Evolutionary conservation across 2,888 invertebrate species (phyloP), one percentile per base, ranked within the genome.

Genomic region (Microctonus brassicae): DNA sequence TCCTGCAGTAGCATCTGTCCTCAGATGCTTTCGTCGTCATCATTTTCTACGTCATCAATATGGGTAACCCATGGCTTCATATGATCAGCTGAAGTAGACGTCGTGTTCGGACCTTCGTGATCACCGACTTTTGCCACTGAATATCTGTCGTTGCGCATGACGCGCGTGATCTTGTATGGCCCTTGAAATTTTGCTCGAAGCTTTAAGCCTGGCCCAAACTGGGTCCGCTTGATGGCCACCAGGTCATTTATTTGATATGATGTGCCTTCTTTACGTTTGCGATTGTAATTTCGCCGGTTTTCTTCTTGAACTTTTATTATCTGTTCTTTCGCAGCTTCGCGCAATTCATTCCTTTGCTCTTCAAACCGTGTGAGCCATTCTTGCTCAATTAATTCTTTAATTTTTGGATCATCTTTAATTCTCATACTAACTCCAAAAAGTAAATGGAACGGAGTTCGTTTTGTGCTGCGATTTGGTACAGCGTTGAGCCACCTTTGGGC

Each of bases 161-260:
- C 70, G 4, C 61, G 58, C 9, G 22, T 61, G 11, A 76, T 61
- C 26, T 22, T n/a, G 13, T 77, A 79, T 6, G 76, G 74, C 29
- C 77, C 77, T 1, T 76, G 24, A 42, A 65, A 79, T 29, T 76
- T 79, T 5, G 63, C 2, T 11, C 57, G 20, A 6, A 77, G 36
- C 58, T 77, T 77, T 4, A 72, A 52, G 4, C 77, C 77, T 2
- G 77, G 73, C 0, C 73, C 76, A 9, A 53, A 9, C 47, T 79
- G 77, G 1, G 76, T 78, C 6, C 74, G 36, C 17, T 70, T 72
- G 22, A 79, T 77, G 1, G 76, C 76, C 0, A 78, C 77, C 22
- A 78, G 22, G 20, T 76, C 75, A 5, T 72, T 63, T 33, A 73
- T 73, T 2, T 20, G 3, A 52, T 78, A 78, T 0, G 2, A 4